Conservation (phyloP, 2,797 vertebrate genomes). For the Kryptopterus vitreolus region DNA sequence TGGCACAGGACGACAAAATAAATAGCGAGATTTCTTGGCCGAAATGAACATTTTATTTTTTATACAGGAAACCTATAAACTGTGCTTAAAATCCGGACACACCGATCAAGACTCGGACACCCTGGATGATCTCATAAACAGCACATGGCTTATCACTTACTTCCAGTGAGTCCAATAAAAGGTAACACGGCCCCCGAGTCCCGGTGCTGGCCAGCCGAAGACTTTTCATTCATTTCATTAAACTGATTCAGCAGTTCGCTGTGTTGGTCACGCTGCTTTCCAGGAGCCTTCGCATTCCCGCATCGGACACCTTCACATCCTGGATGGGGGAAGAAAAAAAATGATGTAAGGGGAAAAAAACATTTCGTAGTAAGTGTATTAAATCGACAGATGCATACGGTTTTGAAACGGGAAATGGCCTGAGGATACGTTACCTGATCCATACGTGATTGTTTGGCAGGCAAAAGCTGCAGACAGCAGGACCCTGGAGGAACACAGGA, state of each 20-base stretch:
- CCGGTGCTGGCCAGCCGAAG: conserved; percentile 70
- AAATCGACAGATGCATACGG: background rate
- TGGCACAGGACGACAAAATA: background rate
- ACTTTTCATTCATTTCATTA: conserved; percentile 71
- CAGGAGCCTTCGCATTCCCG: conserved; percentile 36
- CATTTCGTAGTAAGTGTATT: background rate
- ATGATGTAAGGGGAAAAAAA: too few relatives aligned
- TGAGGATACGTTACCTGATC: conserved; percentile 60
- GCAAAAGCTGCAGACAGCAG: conserved; percentile 53
- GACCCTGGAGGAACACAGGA: conserved; percentile 49
- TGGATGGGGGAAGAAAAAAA: conserved; percentile 43
- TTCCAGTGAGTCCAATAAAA: conserved; percentile 85
- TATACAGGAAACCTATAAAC: background rate
- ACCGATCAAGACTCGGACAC: background rate
- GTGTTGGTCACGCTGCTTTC: conserved; percentile 50
- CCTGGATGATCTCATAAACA: background rate
- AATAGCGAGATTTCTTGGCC: too few relatives aligned
- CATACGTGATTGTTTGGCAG: conserved; percentile 37
- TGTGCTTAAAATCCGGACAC: background rate
- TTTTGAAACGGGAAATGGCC: background rate
- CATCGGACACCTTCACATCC: conserved; percentile 64
- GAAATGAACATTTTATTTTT: too few relatives aligned
- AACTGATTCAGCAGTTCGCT: conserved; percentile 66
- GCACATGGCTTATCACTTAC: conserved; percentile 68
- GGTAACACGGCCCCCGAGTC: conserved; percentile 74